Evolutionary conservation across 2,888 invertebrate genomes (phyloP), one percentile per base, ranked within the genome.

Genomic region (Cryptocheilus praepositus): DNA sequence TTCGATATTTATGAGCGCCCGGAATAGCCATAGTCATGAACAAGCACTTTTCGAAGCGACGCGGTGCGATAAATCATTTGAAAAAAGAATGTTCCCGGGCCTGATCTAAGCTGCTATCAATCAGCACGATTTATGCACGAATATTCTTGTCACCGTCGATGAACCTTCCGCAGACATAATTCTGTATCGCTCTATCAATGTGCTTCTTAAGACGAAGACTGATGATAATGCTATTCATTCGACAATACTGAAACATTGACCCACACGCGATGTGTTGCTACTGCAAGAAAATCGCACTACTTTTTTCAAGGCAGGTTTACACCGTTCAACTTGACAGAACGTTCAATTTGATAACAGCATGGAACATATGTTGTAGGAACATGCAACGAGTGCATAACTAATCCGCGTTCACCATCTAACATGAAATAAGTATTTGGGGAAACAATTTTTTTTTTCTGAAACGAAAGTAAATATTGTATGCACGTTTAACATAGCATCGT

Each of bases 1-100:
- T 19, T 19, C 57, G 44, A 57, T 44, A 57, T 57, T 57, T 57
- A 44, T 45, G 57, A 15, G 45, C 2, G 21, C 21, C 28, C 57
- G 28, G 45, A 44, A 44, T 19, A 19, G 43, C 16, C 57, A 8
- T 16, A 44, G 43, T 36, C 44, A 18, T 57, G 57, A 57, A 16
- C 57, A 16, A 57, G 57, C 57, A 44, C n/a, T 57, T 43, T 57
- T 49, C 19, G 28, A 16, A 16, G 11, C 28, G 18, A 3, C 36
- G 43, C 43, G 19, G 16, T 18, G 13, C 43, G 45, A 57, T 57
- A 57, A 44, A 57, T 57, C 57, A 19, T 19, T 15, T 28, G 57
- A 36, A 2, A 19, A 57, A 44, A 44, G 8, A 49, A 43, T 3
- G 16, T 43, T 7, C 28, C 1, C 45, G 19, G 15, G 16, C 16